phyloP scores from a whole-genome alignment of 2,797 vertebrate species.

The Harpagifer antarcticus region DNA sequence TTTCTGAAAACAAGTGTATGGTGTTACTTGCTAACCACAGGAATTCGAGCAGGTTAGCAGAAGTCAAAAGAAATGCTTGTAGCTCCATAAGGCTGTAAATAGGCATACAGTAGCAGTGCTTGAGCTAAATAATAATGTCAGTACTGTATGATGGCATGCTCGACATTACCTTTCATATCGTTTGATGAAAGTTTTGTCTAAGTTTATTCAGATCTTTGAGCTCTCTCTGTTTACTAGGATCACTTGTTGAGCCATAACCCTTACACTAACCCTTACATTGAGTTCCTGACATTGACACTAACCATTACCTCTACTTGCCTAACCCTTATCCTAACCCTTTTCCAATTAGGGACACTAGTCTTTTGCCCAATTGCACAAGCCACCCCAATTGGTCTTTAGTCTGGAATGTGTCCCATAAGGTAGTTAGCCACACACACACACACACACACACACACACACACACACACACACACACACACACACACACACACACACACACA shows the following conservation, averaged over 20 bases:
- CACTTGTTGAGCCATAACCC: too few species aligned
- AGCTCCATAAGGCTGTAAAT: neutral
- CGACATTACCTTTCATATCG: neutral
- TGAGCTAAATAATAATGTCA: neutral
- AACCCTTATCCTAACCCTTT: too few species aligned
- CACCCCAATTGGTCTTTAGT: too few species aligned
- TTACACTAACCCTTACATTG: too few species aligned
- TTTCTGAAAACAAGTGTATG: neutral
- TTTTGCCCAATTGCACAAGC: too few species aligned
- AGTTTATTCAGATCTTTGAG: neutral
- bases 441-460: conserved; percentile 1
- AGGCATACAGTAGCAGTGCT: too few species aligned
- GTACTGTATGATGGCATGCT: neutral
- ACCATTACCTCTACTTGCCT: too few species aligned
- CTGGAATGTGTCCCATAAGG: too few species aligned
- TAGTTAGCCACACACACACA: too few species aligned
- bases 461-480: neutral
- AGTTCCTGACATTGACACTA: too few species aligned
- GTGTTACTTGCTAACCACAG: neutral
- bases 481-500: conserved; percentile 1
- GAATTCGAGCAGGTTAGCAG: neutral
- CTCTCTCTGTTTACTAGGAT: neutral
- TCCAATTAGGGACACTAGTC: too few species aligned
- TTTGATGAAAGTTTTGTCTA: neutral
- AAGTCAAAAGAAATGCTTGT: neutral